Conservation (phyloP, 2,888 invertebrate genomes). For the Epirrhoe alternata region DNA sequence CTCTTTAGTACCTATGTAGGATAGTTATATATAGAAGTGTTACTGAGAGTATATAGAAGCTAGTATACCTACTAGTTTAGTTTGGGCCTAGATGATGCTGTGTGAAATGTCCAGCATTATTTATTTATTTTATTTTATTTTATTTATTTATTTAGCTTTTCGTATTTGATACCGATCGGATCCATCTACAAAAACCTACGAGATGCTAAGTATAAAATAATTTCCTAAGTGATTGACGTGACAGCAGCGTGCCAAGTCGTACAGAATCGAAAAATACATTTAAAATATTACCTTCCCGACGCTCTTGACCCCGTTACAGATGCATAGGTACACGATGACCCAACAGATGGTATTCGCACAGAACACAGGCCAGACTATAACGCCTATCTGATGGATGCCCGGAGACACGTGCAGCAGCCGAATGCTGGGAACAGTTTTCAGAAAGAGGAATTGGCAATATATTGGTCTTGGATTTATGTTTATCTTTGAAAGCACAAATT, state of each 20-base stretch:
- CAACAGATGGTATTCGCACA: conserved; percentile 90
- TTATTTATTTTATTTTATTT: too few species aligned
- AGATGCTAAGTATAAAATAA: conserved; percentile 34
- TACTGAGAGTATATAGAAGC: too few species aligned
- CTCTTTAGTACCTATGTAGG: too few species aligned
- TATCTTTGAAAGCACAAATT: too few species aligned
- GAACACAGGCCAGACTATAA: conserved; percentile 92
- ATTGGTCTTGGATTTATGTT: too few species aligned
- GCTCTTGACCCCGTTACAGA: conserved; percentile 94
- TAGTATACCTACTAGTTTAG: too few species aligned
- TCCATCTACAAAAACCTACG: not conserved
- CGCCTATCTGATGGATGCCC: conserved; percentile 90
- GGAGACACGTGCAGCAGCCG: conserved; percentile 91
- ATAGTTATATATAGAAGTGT: too few species aligned
- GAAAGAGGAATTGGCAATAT: too few species aligned
- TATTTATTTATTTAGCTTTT: too few species aligned
- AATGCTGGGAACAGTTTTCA: conserved; percentile 83
- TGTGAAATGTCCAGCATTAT: too few species aligned
- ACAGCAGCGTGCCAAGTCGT: conserved; percentile 60
- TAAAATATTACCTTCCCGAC: conserved; percentile 89
- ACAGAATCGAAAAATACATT: conserved; percentile 43
- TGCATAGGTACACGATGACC: conserved; percentile 93
- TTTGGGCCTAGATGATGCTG: too few species aligned
- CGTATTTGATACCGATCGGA: too few species aligned
- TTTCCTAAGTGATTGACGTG: conserved; percentile 51